A percentile compares a stretch with the other conserved stretches of the same genome.
These are phyloP conservation scores for Cavia aperea DNA, from an alignment of 2,113 vertebrate genomes.

Conservation along the genomic window DNA sequence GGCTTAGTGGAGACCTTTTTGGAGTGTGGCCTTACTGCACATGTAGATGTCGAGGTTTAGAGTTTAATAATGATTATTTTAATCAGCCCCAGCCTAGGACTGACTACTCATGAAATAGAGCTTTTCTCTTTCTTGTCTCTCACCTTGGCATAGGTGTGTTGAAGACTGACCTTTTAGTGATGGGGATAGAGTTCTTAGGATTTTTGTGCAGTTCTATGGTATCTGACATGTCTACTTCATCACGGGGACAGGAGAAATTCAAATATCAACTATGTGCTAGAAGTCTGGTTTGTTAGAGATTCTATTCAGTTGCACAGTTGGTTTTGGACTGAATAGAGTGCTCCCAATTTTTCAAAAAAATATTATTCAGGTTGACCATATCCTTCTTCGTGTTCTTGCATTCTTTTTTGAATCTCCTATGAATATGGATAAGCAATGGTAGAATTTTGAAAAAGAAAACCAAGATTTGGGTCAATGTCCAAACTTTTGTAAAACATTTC, in stretches of 20 bases:
- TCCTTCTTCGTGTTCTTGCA: background rate
- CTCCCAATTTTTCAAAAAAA: background rate
- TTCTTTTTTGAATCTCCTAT: background rate
- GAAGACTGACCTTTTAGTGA: background rate
- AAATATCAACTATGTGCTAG: background rate
- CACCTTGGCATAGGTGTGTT: background rate
- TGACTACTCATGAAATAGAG: background rate
- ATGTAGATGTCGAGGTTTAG: background rate
- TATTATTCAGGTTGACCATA: background rate
- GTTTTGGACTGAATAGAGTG: background rate
- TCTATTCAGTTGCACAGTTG: background rate
- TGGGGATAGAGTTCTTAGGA: background rate
- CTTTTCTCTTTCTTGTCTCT: background rate
- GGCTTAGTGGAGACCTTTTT: background rate
- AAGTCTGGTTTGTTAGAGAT: background rate
- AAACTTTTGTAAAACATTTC: background rate
- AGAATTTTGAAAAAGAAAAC: constrained; percentile 16
- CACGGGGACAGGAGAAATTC: background rate
- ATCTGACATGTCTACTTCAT: background rate
- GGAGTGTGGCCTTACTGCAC: background rate
- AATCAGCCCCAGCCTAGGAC: background rate
- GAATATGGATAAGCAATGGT: background rate
- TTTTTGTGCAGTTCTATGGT: background rate
- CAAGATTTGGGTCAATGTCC: background rate
- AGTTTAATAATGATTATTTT: background rate